Conservation (phyloP, 2,888 invertebrate genomes). For the Schizotus pectinicornis region DNA sequence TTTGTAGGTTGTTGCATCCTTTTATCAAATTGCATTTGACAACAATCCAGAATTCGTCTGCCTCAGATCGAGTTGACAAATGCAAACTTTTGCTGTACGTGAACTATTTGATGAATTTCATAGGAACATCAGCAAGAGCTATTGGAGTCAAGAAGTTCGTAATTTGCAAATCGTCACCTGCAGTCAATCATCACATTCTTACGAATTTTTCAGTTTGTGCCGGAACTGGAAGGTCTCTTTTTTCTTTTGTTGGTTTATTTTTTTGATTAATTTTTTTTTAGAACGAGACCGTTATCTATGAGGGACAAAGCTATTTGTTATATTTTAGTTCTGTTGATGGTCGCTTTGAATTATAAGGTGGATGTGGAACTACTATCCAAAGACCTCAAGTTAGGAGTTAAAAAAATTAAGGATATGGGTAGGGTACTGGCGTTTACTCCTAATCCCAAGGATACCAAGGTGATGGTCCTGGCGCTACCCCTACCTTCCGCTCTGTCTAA, state of each 20-base stretch:
- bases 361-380: conserved; percentile 47
- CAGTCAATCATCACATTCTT: conserved; percentile 48
- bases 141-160: conserved; percentile 43
- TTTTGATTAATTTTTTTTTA: conserved; percentile 34
- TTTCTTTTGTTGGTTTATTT: conserved; percentile 10
- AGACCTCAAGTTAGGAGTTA: conserved; percentile 49
- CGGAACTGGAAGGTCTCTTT: conserved; percentile 39
- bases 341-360: conserved; percentile 48
- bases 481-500: conserved; percentile 46
- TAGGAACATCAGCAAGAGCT: conserved; percentile 40
- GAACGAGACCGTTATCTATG: conserved; percentile 51
- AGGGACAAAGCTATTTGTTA: conserved; percentile 54
- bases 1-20: conserved; percentile 40
- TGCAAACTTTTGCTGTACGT: conserved; percentile 50
- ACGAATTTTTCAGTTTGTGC: conserved; percentile 43
- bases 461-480: conserved; percentile 46
- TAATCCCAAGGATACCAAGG: conserved; percentile 36
- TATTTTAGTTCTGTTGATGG: conserved; percentile 49
- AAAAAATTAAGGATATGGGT: conserved; percentile 50
- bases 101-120: conserved; percentile 49
- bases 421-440: conserved; percentile 49
- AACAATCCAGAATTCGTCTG: conserved; percentile 33
- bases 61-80: conserved; percentile 35
- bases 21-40: conserved; percentile 37
- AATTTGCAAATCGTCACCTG: conserved; percentile 47